Percentiles rank a stretch among this genome's conserved stretches.
Conservation (phyloP, 2,797 vertebrate genomes). For the Brachyrhaphis roseni region DNA sequence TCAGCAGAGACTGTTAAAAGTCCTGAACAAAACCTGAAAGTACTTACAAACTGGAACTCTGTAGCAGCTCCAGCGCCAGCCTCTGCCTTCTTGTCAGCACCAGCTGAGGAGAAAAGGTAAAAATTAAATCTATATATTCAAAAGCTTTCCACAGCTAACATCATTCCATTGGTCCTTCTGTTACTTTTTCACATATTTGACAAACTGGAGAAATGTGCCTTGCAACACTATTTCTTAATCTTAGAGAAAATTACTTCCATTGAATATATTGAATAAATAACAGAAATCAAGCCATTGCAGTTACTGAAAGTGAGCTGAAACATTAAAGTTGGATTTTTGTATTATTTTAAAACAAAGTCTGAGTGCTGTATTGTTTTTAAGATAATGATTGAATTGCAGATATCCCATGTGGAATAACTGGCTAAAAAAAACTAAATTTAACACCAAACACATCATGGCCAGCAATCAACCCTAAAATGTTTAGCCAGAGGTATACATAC, state of each 20-base stretch:
- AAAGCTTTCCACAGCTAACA: not conserved
- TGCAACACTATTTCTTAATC: not conserved
- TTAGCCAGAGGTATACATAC: conserved; percentile 79
- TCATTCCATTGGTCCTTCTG: not conserved
- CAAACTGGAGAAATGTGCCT: not conserved
- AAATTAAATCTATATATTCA: not conserved
- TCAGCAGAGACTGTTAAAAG: not conserved
- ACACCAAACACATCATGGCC: not conserved
- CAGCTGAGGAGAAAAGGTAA: conserved; percentile 79
- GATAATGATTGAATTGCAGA: not conserved
- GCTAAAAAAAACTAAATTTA: not conserved
- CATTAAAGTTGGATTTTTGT: not conserved
- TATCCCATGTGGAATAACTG: not conserved
- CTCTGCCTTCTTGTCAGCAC: conserved; percentile 98
- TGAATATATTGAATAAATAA: not conserved
- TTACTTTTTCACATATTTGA: not conserved
- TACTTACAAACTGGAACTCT: conserved; percentile 99
- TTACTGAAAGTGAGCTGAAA: not conserved
- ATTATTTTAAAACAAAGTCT: not conserved
- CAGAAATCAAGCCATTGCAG: not conserved
- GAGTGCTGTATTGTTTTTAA: not conserved
- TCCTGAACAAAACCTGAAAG: not conserved
- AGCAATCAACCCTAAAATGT: not conserved
- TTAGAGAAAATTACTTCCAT: not conserved
- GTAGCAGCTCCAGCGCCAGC: conserved; percentile 97